Evolutionary conservation across 2,797 vertebrate genomes (phyloP).

Genomic region (Hybognathus amarus): DNA sequence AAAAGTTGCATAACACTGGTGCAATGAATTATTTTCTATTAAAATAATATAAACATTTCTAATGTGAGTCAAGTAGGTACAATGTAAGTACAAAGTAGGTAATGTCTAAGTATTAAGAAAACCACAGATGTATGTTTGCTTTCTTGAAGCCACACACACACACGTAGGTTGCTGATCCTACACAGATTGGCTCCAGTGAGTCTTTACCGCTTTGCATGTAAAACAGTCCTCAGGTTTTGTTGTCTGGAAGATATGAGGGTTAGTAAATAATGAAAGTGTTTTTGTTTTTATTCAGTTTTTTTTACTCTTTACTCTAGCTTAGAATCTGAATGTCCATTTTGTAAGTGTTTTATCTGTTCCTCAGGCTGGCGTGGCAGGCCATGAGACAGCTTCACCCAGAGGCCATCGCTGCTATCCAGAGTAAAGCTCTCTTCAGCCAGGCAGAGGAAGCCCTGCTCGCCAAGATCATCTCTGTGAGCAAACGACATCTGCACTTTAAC

Average conservation of each 20-base stretch:
- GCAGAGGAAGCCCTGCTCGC: conserved; percentile 88
- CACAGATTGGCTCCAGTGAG: neutral
- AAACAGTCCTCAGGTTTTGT: neutral
- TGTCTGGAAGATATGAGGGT: neutral
- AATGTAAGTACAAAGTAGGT: too few species aligned
- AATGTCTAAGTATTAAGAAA: too few species aligned
- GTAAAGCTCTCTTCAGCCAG: conserved; percentile 94
- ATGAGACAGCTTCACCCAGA: conserved; percentile 97
- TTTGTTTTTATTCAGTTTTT: neutral
- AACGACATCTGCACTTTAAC: neutral
- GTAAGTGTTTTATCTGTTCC: neutral
- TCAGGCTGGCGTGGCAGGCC: conserved; percentile 91
- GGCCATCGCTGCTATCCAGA: conserved; percentile 93
- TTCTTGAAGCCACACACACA: too few species aligned
- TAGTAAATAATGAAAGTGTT: neutral
- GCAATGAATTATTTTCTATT: too few species aligned
- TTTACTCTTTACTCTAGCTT: neutral
- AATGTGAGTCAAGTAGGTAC: too few species aligned
- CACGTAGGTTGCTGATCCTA: neutral
- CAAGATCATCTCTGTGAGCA: conserved; percentile 88
- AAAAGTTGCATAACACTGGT: too few species aligned
- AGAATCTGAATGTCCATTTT: neutral
- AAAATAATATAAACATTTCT: too few species aligned
- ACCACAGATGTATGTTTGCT: too few species aligned
- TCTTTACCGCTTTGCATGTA: neutral